phyloP scores from a whole-genome alignment of 1,140 invertebrate genomes.

The Schlechtendalia chinensis region DNA sequence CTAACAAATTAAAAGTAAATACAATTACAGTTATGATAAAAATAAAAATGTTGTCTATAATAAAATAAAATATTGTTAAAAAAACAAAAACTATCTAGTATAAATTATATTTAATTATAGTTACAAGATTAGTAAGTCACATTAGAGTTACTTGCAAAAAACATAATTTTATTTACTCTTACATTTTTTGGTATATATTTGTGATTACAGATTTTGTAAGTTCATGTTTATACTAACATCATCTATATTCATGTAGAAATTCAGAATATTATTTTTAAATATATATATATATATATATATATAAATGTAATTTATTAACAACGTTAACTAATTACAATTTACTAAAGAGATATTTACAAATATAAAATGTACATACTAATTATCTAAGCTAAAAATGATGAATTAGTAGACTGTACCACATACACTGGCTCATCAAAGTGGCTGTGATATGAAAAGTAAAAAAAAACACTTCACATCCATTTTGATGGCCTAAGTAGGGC shows the following conservation, averaged over 20 bases:
- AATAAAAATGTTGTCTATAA: too few species aligned
- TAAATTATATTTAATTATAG: too few species aligned
- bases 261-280: not conserved
- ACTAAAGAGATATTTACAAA: not conserved
- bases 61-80: too few species aligned
- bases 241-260: not conserved
- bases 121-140: too few species aligned
- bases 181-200: too few species aligned
- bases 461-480: slow-evolving; percentile 58
- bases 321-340: not conserved
- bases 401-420: slow-evolving; percentile 10
- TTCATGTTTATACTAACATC: too few species aligned
- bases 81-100: too few species aligned
- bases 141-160: too few species aligned
- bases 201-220: too few species aligned
- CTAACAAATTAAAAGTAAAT: too few species aligned
- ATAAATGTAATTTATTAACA: not conserved
- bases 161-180: too few species aligned
- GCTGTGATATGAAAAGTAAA: slow-evolving; percentile 60
- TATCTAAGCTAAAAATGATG: not conserved
- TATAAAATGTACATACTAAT: not conserved
- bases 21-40: too few species aligned
- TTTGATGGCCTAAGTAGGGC: slow-evolving; percentile 56
- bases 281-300: not conserved
- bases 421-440: slow-evolving; percentile 61